Percentiles rank a stretch among this genome's conserved stretches.
Conservation (phyloP, 2,888 invertebrate species). For the Polymixis flavicincta region DNA sequence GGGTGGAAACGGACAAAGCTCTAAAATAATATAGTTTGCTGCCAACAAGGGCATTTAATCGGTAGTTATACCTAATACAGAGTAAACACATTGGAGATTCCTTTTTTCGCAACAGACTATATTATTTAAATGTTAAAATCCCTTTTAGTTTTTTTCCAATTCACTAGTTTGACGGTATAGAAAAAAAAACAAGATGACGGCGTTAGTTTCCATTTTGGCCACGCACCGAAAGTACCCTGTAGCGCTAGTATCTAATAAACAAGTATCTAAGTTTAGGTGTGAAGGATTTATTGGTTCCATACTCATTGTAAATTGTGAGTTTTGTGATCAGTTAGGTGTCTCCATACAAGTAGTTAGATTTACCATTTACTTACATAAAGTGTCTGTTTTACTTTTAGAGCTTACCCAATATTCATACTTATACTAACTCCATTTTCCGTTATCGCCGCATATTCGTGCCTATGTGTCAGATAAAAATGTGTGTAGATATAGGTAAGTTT, state of each 20-base stretch:
- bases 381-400: neutral
- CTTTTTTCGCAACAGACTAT: too few relatives aligned
- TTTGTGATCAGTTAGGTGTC: neutral
- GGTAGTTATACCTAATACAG: too few relatives aligned
- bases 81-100: too few relatives aligned
- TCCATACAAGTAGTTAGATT: neutral
- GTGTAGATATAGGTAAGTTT: neutral
- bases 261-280: neutral
- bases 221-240: neutral
- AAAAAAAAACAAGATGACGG: neutral
- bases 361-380: neutral
- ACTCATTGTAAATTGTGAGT: neutral
- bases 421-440: conserved; percentile 2
- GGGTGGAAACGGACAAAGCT: too few relatives aligned
- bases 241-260: too few relatives aligned
- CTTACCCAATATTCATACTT: neutral
- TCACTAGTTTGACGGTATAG: too few relatives aligned
- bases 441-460: neutral
- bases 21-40: too few relatives aligned
- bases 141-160: too few relatives aligned
- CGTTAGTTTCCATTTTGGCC: neutral
- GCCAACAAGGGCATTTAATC: too few relatives aligned
- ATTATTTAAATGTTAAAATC: too few relatives aligned
- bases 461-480: neutral
- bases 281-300: neutral